These are phyloP conservation scores for Tetranychus truncatus DNA, from an alignment of 2,888 invertebrate species.

Conservation along the genomic window DNA sequence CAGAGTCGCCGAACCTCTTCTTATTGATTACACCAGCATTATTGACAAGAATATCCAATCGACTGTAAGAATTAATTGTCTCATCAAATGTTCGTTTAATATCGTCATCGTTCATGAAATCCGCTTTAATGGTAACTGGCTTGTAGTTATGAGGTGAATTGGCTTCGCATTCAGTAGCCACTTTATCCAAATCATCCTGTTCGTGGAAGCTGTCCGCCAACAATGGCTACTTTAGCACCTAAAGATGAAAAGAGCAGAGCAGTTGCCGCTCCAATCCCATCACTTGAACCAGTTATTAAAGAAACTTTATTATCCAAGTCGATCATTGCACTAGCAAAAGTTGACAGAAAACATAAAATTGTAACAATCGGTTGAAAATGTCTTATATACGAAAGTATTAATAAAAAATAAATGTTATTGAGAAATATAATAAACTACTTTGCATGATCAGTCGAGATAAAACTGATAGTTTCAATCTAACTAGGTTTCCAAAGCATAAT, in stretches of 20 bases:
- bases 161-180: neutral
- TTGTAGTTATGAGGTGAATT: neutral
- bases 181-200: neutral
- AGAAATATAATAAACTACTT: no score
- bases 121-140: neutral
- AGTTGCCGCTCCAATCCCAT: neutral
- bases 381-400: neutral
- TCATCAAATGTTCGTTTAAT: neutral
- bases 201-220: no score
- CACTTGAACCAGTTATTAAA: neutral
- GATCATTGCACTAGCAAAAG: neutral
- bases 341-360: neutral
- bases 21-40: slow-evolving; percentile 5
- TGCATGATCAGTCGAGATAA: no score
- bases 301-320: neutral
- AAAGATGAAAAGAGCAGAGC: neutral
- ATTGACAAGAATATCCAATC: slow-evolving; percentile 17
- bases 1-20: neutral
- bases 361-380: neutral
- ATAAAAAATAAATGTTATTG: neutral
- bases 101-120: neutral
- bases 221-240: slow-evolving; percentile 3
- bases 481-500: no score
- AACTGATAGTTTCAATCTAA: no score
- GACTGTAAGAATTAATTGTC: slow-evolving; percentile 11